Base-by-base conservation (phyloP, 2,797 vertebrate genomes). In the Pangasius sanitwongsei region DNA sequence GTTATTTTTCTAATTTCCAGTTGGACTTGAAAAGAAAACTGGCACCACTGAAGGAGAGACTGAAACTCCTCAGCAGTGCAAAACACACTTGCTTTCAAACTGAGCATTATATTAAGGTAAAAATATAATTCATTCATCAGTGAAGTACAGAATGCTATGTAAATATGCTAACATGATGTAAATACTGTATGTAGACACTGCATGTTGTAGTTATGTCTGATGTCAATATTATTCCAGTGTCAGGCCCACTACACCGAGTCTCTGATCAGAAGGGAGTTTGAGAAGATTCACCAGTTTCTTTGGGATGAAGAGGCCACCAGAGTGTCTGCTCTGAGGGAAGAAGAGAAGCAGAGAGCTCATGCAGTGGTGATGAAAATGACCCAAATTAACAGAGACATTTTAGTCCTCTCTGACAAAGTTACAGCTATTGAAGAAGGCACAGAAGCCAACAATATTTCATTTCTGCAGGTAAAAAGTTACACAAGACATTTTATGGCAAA, bases 31-130 rank as follows among this genome's bases (percentile, higher is more conserved):
- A 84, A 83, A 78, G 44, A 65, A 80, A 85, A 75, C 85, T 90
- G n/a, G 31, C 63, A 41, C 34, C 69, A 6, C 67, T 90, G 11
- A 86, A 78, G 12, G 89, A 91, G 23, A 72, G 15, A 78, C 74
- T 90, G 48, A 88, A 87, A 25, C 37, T 83, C 4, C 74, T 90
- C 9, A 77, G 53, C 77, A 65, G 67, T 5, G 25, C 81, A 9
- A 89, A 91, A 59, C 48, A 70, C 0, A 50, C 88, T 85, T 88
- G 86, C 13, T 0, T 81, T 50, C 74, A 87, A 78, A 84, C n/a
- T 44, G 86, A 83, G 34, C 87, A 92, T 15, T 87, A 72, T 57
- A 78, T 90, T 63, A 88, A 91, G 91, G 91, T 92, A 85, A 77
- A 92, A 5, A 34, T 34, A 57, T 1, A 9, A 57, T 34, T 34